phyloP scores from a whole-genome alignment of 2,888 invertebrate species.

The Harpagoxenus sublaevis region DNA sequence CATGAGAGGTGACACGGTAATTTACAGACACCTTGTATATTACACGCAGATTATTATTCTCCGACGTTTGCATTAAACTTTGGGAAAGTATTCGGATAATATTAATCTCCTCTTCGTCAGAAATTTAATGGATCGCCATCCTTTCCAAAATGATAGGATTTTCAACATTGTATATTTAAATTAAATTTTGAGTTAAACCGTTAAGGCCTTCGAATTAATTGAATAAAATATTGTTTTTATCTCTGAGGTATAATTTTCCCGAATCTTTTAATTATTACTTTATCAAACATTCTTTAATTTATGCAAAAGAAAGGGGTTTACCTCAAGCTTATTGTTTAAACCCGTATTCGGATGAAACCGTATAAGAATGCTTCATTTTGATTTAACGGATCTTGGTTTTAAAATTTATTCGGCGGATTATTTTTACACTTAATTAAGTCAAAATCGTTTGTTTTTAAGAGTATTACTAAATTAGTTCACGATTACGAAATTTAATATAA shows the following conservation, averaged over 20 bases:
- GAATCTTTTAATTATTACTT: neutral
- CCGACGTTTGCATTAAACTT: conserved; percentile 55
- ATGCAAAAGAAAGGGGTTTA: neutral
- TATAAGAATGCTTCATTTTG: neutral
- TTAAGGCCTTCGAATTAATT: neutral
- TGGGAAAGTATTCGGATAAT: conserved; percentile 30
- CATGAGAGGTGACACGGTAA: no score
- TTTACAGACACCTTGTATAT: neutral
- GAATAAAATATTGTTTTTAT: neutral
- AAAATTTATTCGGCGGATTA: neutral
- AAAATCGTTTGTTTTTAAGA: neutral
- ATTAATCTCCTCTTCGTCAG: conserved; percentile 36
- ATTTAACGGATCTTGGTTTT: neutral
- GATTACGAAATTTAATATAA: conserved; percentile 28
- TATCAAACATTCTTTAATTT: neutral
- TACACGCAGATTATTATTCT: conserved; percentile 47
- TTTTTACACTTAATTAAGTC: neutral
- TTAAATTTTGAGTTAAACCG: conserved; percentile 23
- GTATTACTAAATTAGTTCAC: neutral
- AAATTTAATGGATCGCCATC: conserved; percentile 43
- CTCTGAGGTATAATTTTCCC: neutral
- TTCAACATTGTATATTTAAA: conserved; percentile 33
- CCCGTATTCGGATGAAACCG: neutral
- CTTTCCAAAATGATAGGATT: conserved; percentile 38
- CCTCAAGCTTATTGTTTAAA: neutral